phyloP scores from a whole-genome alignment of 2,113 vertebrate genomes.

The Pachypanchax playfairii region DNA sequence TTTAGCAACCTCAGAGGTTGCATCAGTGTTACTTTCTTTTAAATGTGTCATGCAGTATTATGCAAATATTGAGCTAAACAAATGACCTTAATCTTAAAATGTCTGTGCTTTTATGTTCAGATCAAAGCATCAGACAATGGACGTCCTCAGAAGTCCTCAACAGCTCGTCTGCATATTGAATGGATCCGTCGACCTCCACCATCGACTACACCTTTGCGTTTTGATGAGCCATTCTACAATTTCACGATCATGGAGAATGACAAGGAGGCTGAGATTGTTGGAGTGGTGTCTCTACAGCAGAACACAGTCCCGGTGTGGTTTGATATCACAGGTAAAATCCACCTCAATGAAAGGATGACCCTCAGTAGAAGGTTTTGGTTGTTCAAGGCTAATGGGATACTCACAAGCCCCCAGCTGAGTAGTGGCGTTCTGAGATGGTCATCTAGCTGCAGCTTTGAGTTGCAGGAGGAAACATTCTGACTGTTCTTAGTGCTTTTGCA shows the following conservation, averaged over 20 bases:
- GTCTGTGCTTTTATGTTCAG: conserved; percentile 67
- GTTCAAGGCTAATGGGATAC: no score
- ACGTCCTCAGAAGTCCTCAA: conserved; percentile 92
- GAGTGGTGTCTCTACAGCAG: conserved; percentile 91
- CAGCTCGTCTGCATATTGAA: conserved; percentile 93
- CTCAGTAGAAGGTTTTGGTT: not conserved
- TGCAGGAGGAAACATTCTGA: no score
- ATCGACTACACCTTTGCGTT: conserved; percentile 78
- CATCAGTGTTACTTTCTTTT: no score
- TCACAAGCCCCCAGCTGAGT: no score
- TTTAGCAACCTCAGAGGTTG: no score
- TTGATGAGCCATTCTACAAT: conserved; percentile 93
- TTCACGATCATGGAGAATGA: conserved; percentile 96
- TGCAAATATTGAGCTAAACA: not conserved
- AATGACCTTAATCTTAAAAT: not conserved
- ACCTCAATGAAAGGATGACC: not conserved
- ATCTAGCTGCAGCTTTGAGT: no score
- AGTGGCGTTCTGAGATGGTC: no score
- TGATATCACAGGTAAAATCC: conserved; percentile 89
- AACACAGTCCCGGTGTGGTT: conserved; percentile 90
- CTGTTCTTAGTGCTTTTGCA: no score
- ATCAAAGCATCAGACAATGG: conserved; percentile 97
- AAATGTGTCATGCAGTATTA: not conserved
- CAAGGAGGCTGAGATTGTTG: conserved; percentile 92
- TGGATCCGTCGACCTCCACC: conserved; percentile 89